These are phyloP conservation scores for Standfussiana lucernea DNA, from an alignment of 2,888 invertebrate genomes.

Conservation along the genomic window DNA sequence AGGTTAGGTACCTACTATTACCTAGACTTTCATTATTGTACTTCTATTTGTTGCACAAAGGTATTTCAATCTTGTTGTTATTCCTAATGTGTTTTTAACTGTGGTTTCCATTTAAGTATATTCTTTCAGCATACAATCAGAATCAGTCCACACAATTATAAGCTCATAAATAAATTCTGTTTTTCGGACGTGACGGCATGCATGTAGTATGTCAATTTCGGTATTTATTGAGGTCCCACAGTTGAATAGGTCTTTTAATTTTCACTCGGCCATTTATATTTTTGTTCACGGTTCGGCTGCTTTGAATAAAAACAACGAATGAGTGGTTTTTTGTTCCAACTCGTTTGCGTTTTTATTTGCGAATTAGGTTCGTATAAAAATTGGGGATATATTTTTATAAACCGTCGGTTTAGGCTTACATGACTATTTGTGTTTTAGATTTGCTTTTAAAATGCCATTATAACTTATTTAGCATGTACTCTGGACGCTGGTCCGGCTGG, in stretches of 20 bases:
- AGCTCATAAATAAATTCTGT: conserved; percentile 16
- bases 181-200: conserved; percentile 7
- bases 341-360: conserved; percentile 61
- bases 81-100: background rate
- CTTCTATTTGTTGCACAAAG: background rate
- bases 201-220: conserved; percentile 34
- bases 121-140: background rate
- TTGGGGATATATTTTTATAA: conserved; percentile 45
- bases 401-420: conserved; percentile 6
- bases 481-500: background rate
- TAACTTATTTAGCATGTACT: conserved; percentile 2
- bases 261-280: conserved; percentile 54
- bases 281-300: conserved; percentile 56
- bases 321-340: conserved; percentile 60
- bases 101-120: background rate
- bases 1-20: too few species aligned
- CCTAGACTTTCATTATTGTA: background rate
- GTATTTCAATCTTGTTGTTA: background rate
- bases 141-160: background rate
- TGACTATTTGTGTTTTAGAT: conserved; percentile 35
- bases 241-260: conserved; percentile 53
- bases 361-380: conserved; percentile 60
- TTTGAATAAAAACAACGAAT: conserved; percentile 63
- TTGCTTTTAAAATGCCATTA: conserved; percentile 1
- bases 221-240: conserved; percentile 57